Percentiles rank a stretch among this genome's conserved stretches.
Evolutionary conservation across 2,113 vertebrate genomes (phyloP).

Genomic region (Tragulus kanchil): DNA sequence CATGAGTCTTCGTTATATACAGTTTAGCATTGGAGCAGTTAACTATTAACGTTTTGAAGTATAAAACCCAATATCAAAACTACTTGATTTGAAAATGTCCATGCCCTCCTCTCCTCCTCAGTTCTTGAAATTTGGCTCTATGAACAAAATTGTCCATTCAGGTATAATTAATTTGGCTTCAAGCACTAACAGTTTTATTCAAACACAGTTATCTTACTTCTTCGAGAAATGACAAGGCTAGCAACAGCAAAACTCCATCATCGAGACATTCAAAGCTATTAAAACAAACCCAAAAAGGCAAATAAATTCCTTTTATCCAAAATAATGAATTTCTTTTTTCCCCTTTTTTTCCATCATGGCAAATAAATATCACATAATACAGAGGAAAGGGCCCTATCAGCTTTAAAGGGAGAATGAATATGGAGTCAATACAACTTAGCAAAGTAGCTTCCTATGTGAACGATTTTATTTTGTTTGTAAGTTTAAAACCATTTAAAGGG

Average conservation of each 20-base stretch:
- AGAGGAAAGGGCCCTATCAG: not conserved
- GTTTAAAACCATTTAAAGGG: slow-evolving; percentile 2
- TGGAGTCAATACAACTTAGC: not conserved
- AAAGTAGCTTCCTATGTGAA: slow-evolving; percentile 19
- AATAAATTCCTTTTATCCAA: not conserved
- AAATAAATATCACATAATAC: not conserved
- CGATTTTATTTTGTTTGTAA: slow-evolving; percentile 42
- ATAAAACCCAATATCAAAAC: not conserved
- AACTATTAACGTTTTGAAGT: not conserved
- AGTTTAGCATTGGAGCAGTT: not conserved
- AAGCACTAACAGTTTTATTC: not conserved
- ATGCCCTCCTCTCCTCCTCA: not conserved
- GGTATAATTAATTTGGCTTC: not conserved
- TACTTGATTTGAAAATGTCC: not conserved
- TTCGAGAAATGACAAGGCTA: not conserved
- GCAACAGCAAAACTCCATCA: not conserved
- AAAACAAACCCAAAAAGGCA: not conserved
- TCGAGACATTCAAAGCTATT: not conserved
- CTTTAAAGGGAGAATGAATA: not conserved
- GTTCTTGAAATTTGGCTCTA: not conserved
- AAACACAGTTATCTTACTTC: not conserved
- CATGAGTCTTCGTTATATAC: not conserved
- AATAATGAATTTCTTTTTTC: not conserved
- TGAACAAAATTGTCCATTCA: not conserved
- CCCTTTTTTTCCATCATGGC: not conserved